These are phyloP conservation scores for Drosophila robusta DNA, from an alignment of 2,888 invertebrate genomes.

Conservation along the genomic window DNA sequence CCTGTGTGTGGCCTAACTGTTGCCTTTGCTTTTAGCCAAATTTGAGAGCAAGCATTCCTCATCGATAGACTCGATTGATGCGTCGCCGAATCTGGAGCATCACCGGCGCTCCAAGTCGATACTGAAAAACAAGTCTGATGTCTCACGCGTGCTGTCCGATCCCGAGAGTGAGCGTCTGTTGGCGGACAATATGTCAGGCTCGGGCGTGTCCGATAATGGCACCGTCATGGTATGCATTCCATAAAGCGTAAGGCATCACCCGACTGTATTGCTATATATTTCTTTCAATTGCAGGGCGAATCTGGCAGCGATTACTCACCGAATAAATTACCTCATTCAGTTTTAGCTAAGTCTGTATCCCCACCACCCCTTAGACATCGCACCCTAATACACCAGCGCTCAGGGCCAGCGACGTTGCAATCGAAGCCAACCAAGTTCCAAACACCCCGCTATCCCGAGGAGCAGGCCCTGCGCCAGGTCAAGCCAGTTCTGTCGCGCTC, in stretches of 20 bases:
- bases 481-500: constrained; percentile 80
- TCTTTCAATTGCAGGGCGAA: constrained; percentile 86
- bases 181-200: constrained; percentile 88
- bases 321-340: constrained; percentile 86
- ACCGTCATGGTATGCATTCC: constrained; percentile 83
- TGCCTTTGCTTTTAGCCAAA: constrained; percentile 76
- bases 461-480: constrained; percentile 83
- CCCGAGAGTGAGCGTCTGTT: constrained; percentile 91
- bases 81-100: constrained; percentile 88
- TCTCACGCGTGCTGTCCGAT: constrained; percentile 87
- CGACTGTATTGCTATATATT: background rate
- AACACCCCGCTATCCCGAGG: constrained; percentile 85
- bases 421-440: constrained; percentile 85
- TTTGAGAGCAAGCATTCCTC: constrained; percentile 88
- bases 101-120: constrained; percentile 91
- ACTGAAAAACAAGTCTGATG: constrained; percentile 90
- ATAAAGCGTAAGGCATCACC: background rate
- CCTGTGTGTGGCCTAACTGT: constrained; percentile 14
- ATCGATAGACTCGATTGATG: constrained; percentile 90
- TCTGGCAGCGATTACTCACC: constrained; percentile 89
- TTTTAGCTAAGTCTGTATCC: constrained; percentile 85
- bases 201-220: constrained; percentile 87
- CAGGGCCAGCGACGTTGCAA: constrained; percentile 84
- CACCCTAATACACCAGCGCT: constrained; percentile 85
- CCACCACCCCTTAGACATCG: constrained; percentile 85